Conservation (phyloP, 2,888 invertebrate species). For the Metallyticus violacea region DNA sequence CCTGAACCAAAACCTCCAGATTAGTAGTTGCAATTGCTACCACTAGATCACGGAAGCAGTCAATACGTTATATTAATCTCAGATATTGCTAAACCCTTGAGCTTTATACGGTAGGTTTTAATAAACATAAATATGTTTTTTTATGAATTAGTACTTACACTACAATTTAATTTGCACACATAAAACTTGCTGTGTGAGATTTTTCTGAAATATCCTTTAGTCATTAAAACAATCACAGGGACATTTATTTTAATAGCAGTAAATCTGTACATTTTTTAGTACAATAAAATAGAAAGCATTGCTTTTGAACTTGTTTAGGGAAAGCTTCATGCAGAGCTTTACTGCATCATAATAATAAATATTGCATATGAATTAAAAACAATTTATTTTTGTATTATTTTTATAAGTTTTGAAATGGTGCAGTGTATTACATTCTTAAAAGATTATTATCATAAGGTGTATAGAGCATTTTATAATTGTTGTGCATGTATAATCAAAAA, state of each 20-base stretch:
- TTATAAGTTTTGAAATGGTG: background rate
- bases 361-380: background rate
- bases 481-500: conserved; percentile 17
- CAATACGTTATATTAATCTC: background rate
- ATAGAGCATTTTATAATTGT: conserved; percentile 1
- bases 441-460: background rate
- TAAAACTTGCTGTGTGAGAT: too few relatives aligned
- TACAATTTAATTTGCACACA: too few relatives aligned
- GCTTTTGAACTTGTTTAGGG: background rate
- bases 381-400: background rate
- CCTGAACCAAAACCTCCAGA: too few relatives aligned
- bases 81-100: background rate
- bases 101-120: background rate
- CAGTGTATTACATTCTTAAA: background rate
- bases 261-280: background rate
- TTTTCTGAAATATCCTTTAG: too few relatives aligned
- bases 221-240: too few relatives aligned
- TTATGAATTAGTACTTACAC: background rate
- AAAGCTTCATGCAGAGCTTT: background rate
- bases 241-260: background rate
- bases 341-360: too few relatives aligned
- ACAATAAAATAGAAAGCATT: background rate
- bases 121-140: background rate
- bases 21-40: too few relatives aligned
- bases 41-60: too few relatives aligned